Percentiles rank a stretch among this genome's conserved stretches.
phyloP scores from a whole-genome alignment of 2,113 vertebrate genomes.

The Sphyrna mokarran region DNA sequence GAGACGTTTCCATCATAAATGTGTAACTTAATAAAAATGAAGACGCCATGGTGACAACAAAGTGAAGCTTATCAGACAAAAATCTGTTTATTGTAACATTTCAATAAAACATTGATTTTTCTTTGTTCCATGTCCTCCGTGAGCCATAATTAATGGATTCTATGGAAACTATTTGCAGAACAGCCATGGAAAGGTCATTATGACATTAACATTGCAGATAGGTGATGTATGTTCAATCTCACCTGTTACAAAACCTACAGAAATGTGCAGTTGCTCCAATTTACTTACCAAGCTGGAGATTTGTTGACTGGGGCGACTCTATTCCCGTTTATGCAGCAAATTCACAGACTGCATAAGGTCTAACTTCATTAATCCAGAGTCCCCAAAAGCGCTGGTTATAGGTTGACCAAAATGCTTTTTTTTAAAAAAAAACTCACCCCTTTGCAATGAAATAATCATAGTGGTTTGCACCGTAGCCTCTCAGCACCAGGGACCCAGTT shows the following conservation, averaged over 20 bases:
- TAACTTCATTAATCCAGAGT: neutral
- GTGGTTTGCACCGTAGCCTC: no score
- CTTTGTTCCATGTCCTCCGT: neutral
- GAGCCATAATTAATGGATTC: neutral
- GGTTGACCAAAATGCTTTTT: neutral
- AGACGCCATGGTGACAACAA: neutral
- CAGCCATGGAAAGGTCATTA: neutral
- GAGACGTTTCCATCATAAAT: neutral
- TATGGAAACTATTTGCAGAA: neutral
- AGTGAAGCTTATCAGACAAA: neutral
- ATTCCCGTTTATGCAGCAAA: neutral
- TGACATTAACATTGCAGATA: neutral
- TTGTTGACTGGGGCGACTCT: neutral
- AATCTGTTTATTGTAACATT: neutral
- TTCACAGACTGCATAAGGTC: neutral
- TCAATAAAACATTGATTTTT: neutral
- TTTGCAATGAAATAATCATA: no score
- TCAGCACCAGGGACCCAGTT: no score
- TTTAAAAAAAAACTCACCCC: no score
- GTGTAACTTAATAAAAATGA: neutral
- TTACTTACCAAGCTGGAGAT: neutral
- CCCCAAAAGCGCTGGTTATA: neutral
- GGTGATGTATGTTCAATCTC: neutral
- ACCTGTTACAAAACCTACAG: neutral
- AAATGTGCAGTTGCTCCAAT: neutral